Evolutionary conservation across 2,888 invertebrate genomes (phyloP).

Genomic region (Drosophila hawaiiensis): DNA sequence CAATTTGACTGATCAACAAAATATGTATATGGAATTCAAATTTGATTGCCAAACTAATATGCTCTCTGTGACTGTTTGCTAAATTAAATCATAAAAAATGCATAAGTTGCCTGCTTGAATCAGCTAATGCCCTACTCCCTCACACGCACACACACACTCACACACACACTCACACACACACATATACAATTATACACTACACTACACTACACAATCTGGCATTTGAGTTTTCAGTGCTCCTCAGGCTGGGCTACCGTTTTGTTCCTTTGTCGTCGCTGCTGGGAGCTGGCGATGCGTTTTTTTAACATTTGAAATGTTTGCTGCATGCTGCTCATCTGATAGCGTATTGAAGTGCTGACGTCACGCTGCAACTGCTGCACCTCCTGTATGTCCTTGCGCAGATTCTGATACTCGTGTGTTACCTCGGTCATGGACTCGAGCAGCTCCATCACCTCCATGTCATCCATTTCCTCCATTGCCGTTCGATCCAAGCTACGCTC

Average conservation of each 20-base stretch:
- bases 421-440: constrained; percentile 92
- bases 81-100: constrained; percentile 49
- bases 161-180: neutral
- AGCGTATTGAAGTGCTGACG: constrained; percentile 90
- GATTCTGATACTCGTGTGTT: constrained; percentile 91
- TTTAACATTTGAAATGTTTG: constrained; percentile 90
- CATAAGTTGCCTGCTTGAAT: constrained; percentile 39
- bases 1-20: neutral
- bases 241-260: constrained; percentile 18
- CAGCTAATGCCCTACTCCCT: constrained; percentile 4
- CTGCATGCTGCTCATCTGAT: constrained; percentile 89
- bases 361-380: constrained; percentile 93
- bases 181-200: neutral
- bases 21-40: neutral
- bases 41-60: neutral
- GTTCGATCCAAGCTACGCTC: constrained; percentile 86
- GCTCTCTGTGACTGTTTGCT: no score
- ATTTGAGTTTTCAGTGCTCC: constrained; percentile 31
- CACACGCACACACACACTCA: neutral
- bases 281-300: constrained; percentile 87
- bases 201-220: neutral
- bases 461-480: constrained; percentile 84
- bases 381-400: constrained; percentile 91
- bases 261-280: constrained; percentile 48
- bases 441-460: constrained; percentile 90